phyloP scores from a whole-genome alignment of 1,140 invertebrate species.

The Oscheius sp. region DNA sequence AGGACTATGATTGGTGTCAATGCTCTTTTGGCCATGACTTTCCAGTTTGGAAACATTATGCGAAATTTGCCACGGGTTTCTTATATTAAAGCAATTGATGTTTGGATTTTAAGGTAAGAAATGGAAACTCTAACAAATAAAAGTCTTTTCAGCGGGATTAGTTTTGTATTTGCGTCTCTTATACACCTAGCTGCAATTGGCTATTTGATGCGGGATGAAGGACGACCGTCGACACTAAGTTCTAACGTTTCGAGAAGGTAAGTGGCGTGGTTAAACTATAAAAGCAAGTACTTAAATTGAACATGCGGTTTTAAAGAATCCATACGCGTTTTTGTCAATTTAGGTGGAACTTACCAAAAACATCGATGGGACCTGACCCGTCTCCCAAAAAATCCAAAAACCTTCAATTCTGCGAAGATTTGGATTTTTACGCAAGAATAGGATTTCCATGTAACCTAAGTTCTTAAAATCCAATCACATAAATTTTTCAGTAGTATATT shows the following conservation, averaged over 20 bases:
- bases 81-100: conserved; percentile 50
- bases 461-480: background rate
- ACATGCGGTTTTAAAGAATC: background rate
- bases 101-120: conserved; percentile 46
- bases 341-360: background rate
- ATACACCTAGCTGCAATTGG: conserved; percentile 54
- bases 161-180: conserved; percentile 54
- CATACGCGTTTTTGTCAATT: background rate
- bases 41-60: conserved; percentile 60
- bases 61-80: conserved; percentile 58
- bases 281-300: background rate
- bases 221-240: conserved; percentile 36
- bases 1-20: conserved; percentile 56
- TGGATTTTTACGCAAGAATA: conserved; percentile 46
- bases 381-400: conserved; percentile 34
- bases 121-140: background rate
- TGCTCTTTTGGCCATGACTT: conserved; percentile 59
- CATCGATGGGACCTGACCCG: background rate
- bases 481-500: conserved; percentile 29
- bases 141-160: conserved; percentile 47
- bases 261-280: background rate
- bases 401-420: conserved; percentile 41
- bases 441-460: conserved; percentile 47
- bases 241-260: conserved; percentile 37
- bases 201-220: conserved; percentile 37